Base-by-base conservation (phyloP, 1,140 invertebrate genomes). In the Bombus polaris region DNA sequence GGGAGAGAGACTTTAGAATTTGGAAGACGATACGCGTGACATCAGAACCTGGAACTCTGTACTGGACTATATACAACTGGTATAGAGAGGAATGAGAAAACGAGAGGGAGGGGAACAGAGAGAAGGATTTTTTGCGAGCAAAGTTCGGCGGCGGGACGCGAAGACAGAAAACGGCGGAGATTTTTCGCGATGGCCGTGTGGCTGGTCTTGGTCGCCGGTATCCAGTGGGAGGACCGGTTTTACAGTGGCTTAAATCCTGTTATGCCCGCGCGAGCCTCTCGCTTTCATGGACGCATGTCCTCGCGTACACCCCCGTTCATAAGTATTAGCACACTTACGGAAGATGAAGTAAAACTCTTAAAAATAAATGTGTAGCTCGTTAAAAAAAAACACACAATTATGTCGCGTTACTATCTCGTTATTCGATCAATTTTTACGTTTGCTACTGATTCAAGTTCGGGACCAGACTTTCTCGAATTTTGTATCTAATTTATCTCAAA, bases 171-270 rank as follows among this genome's bases (percentile, higher is more conserved):
- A 88, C 79, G 80, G 75, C 88, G 65, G 70, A 86, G 82, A 91
- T 91, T 91, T 91, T 91, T 91, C 88, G 82, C 88, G 86, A 91
- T 89, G 88, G 86, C 81, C 75, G 76, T 73, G 71, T 71, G 70
- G 81, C 70, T 72, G 83, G 68, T 86, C 87, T 84, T 70, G 81
- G 57, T 42, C 37, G 80, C 62, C 71, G 42, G 59, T 70, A 77
- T 44, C 78, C 90, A 87, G 88, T 91, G 90, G 90, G 90, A 91
- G 90, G 88, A 91, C 90, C 90, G 90, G 88, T 91, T 91, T 89
- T 83, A 89, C 88, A 91, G 90, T 91, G 90, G 90, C 90, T 91
- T 90, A 91, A 91, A 91, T 91, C 90, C 90, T 91, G 90, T 91
- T 91, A 90, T 90, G 79, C 85, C 79, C 70, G 89, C 78, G 73